These are phyloP conservation scores for Lepidocyrtoides sp. DNA, from an alignment of 2,888 invertebrate species.

Conservation along the genomic window DNA sequence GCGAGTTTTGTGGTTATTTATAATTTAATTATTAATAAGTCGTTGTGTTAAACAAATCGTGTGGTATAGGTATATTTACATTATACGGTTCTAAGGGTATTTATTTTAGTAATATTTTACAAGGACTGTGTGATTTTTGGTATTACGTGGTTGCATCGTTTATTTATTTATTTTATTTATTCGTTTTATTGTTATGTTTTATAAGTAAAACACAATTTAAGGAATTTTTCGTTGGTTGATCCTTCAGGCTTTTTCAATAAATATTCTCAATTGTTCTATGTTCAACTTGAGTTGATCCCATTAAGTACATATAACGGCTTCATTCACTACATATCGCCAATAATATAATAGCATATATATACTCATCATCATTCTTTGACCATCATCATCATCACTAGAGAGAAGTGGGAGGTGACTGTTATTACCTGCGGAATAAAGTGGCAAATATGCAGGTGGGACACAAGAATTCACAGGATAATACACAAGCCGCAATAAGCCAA, in stretches of 20 bases:
- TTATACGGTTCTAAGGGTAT: neutral
- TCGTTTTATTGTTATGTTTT: neutral
- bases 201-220: constrained; percentile 5
- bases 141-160: neutral
- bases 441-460: constrained; percentile 75
- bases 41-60: neutral
- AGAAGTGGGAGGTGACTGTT: constrained; percentile 50
- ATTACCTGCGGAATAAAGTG: constrained; percentile 71
- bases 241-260: constrained; percentile 73
- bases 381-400: constrained; percentile 55
- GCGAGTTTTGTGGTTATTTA: neutral
- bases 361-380: constrained; percentile 19
- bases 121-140: neutral
- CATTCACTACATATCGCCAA: constrained; percentile 2
- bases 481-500: constrained; percentile 79
- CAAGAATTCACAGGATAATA: constrained; percentile 71
- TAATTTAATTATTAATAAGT: neutral
- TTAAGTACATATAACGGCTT: constrained; percentile 64
- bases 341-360: neutral
- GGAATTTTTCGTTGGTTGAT: constrained; percentile 66
- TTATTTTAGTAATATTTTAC: neutral
- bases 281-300: constrained; percentile 78
- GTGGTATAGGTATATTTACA: neutral
- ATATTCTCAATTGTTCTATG: constrained; percentile 40
- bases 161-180: neutral